Conservation (phyloP, 2,888 invertebrate genomes). For the Xanthia togata region DNA sequence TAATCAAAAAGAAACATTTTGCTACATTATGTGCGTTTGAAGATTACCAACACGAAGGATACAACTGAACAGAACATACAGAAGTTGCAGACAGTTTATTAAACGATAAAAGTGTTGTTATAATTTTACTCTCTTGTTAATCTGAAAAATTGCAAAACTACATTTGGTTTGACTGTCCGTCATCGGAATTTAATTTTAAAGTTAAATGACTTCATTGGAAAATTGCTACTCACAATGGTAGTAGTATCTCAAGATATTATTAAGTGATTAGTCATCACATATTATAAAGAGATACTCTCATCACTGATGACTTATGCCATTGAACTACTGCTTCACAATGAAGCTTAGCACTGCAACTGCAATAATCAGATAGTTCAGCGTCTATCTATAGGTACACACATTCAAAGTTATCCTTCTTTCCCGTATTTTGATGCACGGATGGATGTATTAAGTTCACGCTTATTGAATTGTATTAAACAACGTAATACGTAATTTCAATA, state of each 20-base stretch:
- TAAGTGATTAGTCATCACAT: not conserved
- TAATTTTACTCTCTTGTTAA: not conserved
- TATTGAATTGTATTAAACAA: conserved; percentile 64
- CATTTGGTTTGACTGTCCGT: not conserved
- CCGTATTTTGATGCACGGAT: not conserved
- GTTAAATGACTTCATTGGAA: not conserved
- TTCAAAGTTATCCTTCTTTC: conserved; percentile 19
- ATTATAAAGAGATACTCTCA: not conserved
- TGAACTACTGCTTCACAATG: not conserved
- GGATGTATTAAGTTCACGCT: conserved; percentile 46
- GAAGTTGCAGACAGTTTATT: conserved; percentile 24
- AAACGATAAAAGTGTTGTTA: not conserved
- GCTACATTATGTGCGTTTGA: conserved; percentile 61
- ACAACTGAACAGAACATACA: conserved; percentile 4
- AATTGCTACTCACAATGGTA: not conserved
- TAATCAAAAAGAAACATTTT: conserved; percentile 68
- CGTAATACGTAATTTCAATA: conserved; percentile 60
- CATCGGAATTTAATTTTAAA: not conserved
- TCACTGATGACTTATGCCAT: not conserved
- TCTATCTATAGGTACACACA: not conserved
- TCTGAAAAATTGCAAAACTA: not conserved
- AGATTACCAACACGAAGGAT: conserved; percentile 57
- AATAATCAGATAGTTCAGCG: not conserved
- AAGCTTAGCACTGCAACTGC: not conserved
- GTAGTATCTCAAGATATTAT: not conserved